These are phyloP conservation scores for Manis pentadactyla DNA, from an alignment of 2,797 vertebrate species.

Conservation along the genomic window DNA sequence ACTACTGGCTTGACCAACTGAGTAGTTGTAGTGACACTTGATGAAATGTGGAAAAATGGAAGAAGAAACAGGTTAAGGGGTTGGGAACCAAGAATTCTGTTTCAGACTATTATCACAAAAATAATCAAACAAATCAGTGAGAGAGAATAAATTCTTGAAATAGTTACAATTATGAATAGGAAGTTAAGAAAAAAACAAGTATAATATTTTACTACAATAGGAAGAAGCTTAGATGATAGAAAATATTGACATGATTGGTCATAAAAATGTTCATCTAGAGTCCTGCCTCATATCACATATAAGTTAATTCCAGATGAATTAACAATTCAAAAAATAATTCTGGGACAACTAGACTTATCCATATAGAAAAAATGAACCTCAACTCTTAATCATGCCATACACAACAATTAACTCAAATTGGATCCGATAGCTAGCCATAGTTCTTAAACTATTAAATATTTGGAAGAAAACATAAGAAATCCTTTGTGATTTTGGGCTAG, in stretches of 20 bases:
- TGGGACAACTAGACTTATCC: not conserved
- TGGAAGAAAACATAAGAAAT: not conserved
- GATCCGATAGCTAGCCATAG: not conserved
- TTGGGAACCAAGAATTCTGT: not conserved
- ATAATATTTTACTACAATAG: not conserved
- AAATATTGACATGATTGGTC: constrained; percentile 6
- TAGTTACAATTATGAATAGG: not conserved
- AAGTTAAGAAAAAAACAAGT: not conserved
- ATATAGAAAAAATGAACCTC: not conserved
- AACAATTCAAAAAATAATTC: not conserved
- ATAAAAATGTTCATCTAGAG: not conserved
- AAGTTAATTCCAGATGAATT: not conserved
- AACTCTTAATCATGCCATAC: not conserved
- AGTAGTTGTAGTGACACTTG: not conserved
- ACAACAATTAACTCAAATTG: not conserved
- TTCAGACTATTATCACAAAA: not conserved
- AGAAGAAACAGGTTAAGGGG: not conserved
- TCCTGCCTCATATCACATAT: not conserved
- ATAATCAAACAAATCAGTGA: not conserved
- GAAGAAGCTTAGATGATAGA: not conserved
- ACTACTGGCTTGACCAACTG: not conserved
- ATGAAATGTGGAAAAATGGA: not conserved
- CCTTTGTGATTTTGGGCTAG: not conserved
- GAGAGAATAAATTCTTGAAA: not conserved
- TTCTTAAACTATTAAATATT: not conserved